phyloP scores from a whole-genome alignment of 2,113 vertebrate species.

The Macrotus californicus region DNA sequence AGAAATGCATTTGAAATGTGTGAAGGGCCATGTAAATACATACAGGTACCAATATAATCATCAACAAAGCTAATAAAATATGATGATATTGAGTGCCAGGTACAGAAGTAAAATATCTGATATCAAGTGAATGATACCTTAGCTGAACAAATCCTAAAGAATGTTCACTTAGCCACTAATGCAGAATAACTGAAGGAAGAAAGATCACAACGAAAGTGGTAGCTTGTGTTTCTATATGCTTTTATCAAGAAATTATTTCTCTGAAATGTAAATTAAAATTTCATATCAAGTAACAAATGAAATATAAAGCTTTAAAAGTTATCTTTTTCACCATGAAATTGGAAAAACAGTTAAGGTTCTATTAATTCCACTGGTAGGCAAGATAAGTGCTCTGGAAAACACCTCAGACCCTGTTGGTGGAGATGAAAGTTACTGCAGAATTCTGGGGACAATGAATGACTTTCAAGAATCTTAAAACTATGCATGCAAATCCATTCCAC shows the following conservation, averaged over 20 bases:
- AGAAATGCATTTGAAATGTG: background rate
- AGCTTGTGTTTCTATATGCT: background rate
- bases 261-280: slow-evolving; percentile 9
- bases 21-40: background rate
- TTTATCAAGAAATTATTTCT: background rate
- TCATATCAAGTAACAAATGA: background rate
- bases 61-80: background rate
- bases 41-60: background rate
- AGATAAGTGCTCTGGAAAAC: background rate
- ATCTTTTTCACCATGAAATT: background rate
- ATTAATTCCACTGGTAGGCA: background rate
- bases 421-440: background rate
- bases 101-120: background rate
- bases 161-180: background rate
- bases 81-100: background rate
- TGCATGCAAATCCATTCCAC: background rate
- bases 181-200: background rate
- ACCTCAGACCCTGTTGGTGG: background rate
- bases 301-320: background rate
- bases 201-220: background rate
- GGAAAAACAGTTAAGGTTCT: background rate
- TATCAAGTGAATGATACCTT: background rate
- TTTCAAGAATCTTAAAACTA: background rate
- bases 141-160: background rate
- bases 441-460: background rate